Base-by-base conservation (phyloP, 2,797 vertebrate genomes). In the Pseudomugil tenellus region DNA sequence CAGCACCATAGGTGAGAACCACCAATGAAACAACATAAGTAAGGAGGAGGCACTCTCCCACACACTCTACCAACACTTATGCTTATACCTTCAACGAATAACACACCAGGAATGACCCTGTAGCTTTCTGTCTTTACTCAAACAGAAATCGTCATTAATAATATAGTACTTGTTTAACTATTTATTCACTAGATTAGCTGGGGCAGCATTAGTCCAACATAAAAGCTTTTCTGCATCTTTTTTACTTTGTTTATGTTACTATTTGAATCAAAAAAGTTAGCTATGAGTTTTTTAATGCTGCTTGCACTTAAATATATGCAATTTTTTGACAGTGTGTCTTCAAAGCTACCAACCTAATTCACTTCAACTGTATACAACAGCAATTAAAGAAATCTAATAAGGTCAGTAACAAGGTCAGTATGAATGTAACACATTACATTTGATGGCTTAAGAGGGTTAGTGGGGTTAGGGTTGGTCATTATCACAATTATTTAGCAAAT, bases 21-120 rank as follows among this genome's bases (percentile, higher is more conserved):
- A 71, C 19, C 34, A 79, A 66, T 80, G 61, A 81, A 79, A 74
- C 49, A 72, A 48, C 58, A 17, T 58, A 81, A 78, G 79, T 82
- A 63, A 84, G 76, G 56, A n/a, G 17, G 63, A 81, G 59, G 67
- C 14, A 21, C 56, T 43, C 74, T 70, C 76, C 69, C 77, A 78
- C 74, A 79, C 76, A 78, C 58, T 70, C 46, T 53, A 48, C 61
- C 59, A 67, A 76, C 77, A 69, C 52, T 10, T 37, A 59, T 19
- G 37, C 23, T 14, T 65, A 41, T 54, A 80, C 25, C 51, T 72
- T 72, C 68, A 39, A 74, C 61, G 74, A 58, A 58, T 17, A 56
- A 52, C 13, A 59, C 66, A 58, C 62, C 39, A 72, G 32, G 28
- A 19, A 60, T 41, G 41, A 68, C 51, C 59, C 43, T 79, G 67